Base-by-base conservation (phyloP, 2,888 invertebrate species). In the Camponotus fellah region DNA sequence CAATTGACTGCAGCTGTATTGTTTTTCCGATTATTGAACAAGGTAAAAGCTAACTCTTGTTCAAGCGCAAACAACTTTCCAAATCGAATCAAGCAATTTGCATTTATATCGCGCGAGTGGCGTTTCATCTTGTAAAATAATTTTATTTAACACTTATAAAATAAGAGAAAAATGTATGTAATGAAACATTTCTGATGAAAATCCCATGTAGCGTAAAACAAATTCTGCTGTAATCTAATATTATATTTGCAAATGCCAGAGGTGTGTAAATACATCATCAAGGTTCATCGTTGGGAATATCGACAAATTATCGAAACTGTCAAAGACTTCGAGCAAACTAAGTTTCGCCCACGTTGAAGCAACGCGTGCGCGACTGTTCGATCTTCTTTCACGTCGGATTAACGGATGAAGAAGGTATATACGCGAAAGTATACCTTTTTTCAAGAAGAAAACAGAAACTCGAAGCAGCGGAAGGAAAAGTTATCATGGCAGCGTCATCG, bases 251-350 rank as follows among this genome's bases (percentile, higher is more conserved):
- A 12, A 64, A 37, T 14, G 34, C n/a, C 9, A 21, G 40, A 58
- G 32, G 21, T 26, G 2, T 26, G 26, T 26, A 26, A 32, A 49
- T 34, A 21, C 46, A 14, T 62, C 12, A 3, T 3, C n/a, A n/a
- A 53, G 5, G 8, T 40, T 72, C 43, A 6, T 58, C 56, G 4
- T 46, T 26, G 17, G 12, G 6, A 12, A 43, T 8, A 75, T 43
- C 62, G 46, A 74, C 17, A 17, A 77, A 17, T 76, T 64, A 49
- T 76, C 40, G 32, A 66, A 49, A 56, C 26, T 53, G 49, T 17
- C 64, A 34, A 76, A n/a, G 43, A 46, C 34, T 17, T 53, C 37
- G 12, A n/a, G 14, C 14, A 14, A n/a, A 43, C 3, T 26, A 56
- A 66, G 26, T 66, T 77, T 77, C 21, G 12, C 14, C 6, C 37